phyloP scores from a whole-genome alignment of 2,113 vertebrate genomes.

The Gorsachius goisagi region DNA sequence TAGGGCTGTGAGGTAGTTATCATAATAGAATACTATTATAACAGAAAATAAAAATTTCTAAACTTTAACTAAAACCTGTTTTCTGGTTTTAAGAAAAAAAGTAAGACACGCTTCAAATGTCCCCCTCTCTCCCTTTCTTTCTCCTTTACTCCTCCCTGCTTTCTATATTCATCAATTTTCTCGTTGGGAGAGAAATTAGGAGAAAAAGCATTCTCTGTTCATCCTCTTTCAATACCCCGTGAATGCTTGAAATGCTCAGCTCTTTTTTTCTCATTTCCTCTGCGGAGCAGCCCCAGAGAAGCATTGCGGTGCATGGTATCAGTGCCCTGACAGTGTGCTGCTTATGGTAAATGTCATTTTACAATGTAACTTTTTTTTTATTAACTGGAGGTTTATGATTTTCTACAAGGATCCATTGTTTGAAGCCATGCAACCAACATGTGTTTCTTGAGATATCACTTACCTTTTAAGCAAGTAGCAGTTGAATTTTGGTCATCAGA shows the following conservation, averaged over 20 bases:
- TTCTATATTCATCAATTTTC: not conserved
- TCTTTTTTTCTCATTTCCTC: not conserved
- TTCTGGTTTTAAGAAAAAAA: not conserved
- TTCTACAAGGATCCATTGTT: conserved; percentile 68
- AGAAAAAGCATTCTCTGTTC: not conserved
- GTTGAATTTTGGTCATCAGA: not conserved
- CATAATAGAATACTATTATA: not conserved
- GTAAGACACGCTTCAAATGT: not conserved
- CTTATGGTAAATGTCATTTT: conserved; percentile 64
- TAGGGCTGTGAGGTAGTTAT: not conserved
- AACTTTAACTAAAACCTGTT: not conserved
- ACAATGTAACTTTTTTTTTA: conserved; percentile 1
- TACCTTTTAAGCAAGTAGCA: conserved; percentile 30
- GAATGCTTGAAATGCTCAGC: not conserved
- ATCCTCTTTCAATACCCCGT: conserved; percentile 2
- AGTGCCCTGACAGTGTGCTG: conserved; percentile 4
- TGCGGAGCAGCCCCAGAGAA: not conserved
- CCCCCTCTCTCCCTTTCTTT: not conserved
- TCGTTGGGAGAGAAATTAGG: not conserved
- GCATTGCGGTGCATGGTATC: not conserved
- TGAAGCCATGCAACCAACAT: not conserved
- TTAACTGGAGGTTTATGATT: not conserved
- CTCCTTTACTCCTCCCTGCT: not conserved
- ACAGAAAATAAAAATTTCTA: not conserved
- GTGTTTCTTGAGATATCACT: conserved; percentile 34